Percentiles rank a stretch among this genome's conserved stretches.
Conservation (phyloP, 2,113 vertebrate genomes). For the Caloenas nicobarica region DNA sequence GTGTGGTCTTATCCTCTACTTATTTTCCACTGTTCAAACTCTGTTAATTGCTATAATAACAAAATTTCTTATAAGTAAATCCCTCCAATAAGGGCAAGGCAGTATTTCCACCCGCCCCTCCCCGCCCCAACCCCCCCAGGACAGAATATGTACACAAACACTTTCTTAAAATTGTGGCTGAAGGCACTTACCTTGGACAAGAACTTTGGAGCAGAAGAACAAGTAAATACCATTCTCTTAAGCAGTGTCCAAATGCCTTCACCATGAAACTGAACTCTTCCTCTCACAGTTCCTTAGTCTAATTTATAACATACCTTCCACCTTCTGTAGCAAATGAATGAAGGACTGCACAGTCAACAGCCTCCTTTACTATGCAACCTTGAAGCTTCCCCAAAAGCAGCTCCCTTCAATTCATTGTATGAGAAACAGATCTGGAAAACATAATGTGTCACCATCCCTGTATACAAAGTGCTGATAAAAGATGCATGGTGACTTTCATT, state of each 20-base stretch:
- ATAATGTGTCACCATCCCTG: not conserved
- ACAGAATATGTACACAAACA: not conserved
- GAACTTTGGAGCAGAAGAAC: not conserved
- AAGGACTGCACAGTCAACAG: not conserved
- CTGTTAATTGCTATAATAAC: not conserved
- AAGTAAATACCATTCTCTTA: not conserved
- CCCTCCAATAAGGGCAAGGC: not conserved
- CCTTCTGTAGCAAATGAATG: not conserved
- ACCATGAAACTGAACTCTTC: not conserved
- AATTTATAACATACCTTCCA: not conserved
- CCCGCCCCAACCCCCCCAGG: too few relatives aligned
- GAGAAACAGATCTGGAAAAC: not conserved
- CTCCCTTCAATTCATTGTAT: not conserved
- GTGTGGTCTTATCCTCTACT: not conserved
- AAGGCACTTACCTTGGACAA: not conserved
- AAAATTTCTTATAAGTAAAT: not conserved
- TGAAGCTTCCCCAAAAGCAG: not conserved
- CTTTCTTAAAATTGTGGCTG: not conserved
- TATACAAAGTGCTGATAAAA: not conserved
- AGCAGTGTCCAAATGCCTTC: not conserved
- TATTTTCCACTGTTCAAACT: not conserved
- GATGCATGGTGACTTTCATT: not conserved
- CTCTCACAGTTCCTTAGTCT: not conserved
- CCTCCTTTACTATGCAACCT: not conserved
- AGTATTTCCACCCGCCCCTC: too few relatives aligned